Evolutionary conservation across 1,140 invertebrate genomes (phyloP).

Genomic region (Apis florea): DNA sequence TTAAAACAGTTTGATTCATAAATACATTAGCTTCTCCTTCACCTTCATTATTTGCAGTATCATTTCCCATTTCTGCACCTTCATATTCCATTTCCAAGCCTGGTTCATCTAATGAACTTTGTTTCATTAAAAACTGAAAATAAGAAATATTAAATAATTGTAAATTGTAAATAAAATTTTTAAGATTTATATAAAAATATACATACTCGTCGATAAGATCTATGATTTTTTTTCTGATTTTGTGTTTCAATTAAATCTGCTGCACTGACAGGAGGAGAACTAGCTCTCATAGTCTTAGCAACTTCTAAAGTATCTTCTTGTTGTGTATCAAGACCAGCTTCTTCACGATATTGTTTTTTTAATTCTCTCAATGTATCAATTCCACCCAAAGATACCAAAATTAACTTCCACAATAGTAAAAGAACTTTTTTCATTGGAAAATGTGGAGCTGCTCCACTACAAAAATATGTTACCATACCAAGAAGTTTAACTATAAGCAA

Average conservation of each 20-base stretch:
- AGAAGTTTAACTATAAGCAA: slow-evolving; percentile 93
- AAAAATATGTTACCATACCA: slow-evolving; percentile 96
- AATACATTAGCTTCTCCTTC: slow-evolving; percentile 70
- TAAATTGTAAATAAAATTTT: neutral
- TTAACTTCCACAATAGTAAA: slow-evolving; percentile 96
- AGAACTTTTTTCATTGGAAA: slow-evolving; percentile 99
- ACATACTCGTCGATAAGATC: slow-evolving; percentile 83
- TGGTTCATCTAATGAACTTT: slow-evolving; percentile 95
- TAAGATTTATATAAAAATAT: neutral
- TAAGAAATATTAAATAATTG: neutral
- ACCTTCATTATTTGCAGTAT: slow-evolving; percentile 62
- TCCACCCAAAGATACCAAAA: slow-evolving; percentile 94
- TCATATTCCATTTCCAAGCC: slow-evolving; percentile 85
- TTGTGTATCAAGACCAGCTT: slow-evolving; percentile 86
- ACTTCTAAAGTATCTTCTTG: slow-evolving; percentile 97
- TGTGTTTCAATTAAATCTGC: slow-evolving; percentile 94
- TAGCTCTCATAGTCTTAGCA: slow-evolving; percentile 94
- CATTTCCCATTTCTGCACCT: slow-evolving; percentile 67
- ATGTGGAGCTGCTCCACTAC: slow-evolving; percentile 95
- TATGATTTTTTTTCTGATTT: slow-evolving; percentile 87
- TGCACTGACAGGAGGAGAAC: slow-evolving; percentile 96
- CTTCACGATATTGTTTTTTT: slow-evolving; percentile 87
- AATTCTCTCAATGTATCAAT: slow-evolving; percentile 89
- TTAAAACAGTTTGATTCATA: slow-evolving; percentile 55
- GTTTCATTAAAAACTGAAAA: slow-evolving; percentile 91